Conservation (phyloP, 1,140 invertebrate species). For the Cydia amplana region DNA sequence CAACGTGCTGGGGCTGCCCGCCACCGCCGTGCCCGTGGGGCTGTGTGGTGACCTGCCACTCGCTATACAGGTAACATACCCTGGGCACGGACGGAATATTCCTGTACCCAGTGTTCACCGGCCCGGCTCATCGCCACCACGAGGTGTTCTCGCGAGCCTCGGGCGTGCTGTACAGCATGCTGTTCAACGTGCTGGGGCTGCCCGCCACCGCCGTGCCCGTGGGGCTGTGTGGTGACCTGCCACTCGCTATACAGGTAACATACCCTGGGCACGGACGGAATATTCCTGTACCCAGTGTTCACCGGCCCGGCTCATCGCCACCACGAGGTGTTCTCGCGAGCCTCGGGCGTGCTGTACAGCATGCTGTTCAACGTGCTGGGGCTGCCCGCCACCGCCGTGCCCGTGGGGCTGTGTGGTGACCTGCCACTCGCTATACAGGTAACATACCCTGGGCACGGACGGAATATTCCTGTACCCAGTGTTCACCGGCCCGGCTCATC, state of each 20-base stretch:
- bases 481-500: too few species aligned
- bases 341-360: conserved; percentile 84
- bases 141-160: conserved; percentile 67
- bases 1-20: conserved; percentile 88
- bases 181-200: conserved; percentile 88
- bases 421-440: conserved; percentile 88
- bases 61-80: conserved; percentile 88
- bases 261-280: too few species aligned
- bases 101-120: too few species aligned
- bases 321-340: conserved; percentile 49
- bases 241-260: conserved; percentile 88
- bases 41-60: conserved; percentile 86
- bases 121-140: too few species aligned
- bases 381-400: conserved; percentile 88
- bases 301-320: too few species aligned
- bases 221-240: conserved; percentile 86
- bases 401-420: conserved; percentile 85
- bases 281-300: too few species aligned
- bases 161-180: conserved; percentile 84
- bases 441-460: too few species aligned
- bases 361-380: conserved; percentile 88
- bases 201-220: conserved; percentile 88
- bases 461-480: too few species aligned
- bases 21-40: conserved; percentile 87
- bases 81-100: too few species aligned